Base-by-base conservation (phyloP, 2,888 invertebrate genomes). In the Nomada lathburiana region DNA sequence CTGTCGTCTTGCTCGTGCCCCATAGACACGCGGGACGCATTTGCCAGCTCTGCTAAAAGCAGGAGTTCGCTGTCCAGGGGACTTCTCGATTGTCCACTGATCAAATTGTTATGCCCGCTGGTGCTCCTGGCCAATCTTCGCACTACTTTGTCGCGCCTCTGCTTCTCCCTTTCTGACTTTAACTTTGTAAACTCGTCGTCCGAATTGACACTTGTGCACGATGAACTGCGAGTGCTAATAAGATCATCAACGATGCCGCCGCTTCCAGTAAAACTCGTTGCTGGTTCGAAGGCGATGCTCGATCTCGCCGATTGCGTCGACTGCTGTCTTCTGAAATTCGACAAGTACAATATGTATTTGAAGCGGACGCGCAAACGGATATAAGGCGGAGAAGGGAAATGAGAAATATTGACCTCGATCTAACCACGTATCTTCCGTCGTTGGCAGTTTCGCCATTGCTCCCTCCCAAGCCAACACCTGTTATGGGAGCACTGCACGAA, bases 121-220 rank as follows among this genome's bases (percentile, higher is more conserved):
- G 95, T 94, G 60, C 95, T 95, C 73, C 96, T 94, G 0, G 95
- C 96, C 7, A 96, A 91, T 89, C 95, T 96, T 85, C 95, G 95
- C 84, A 96, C 93, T 84, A 96, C 95, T 71, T 95, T 95, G 73
- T 96, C 95, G 9, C 95, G 93, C n/a, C 97, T 95, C 91, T 97
- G 96, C 90, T 96, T 96, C 89, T 97, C 96, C 2, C 97, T 95
- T 73, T 95, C 95, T 62, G 95, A 95, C 89, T 96, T 96, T 65
- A 97, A 94, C 77, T 96, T 96, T 63, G 96, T 95, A 90, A 97
- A 97, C 84, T 97, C 97, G 89, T 97, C 97, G 75, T 95, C 95
- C 13, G 83, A 88, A 26, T 81, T 87, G 16, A 83, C 87, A 10
- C 85, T 88, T 3, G 84, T 85, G 18, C 85, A 87, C 11, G 91